Conservation (phyloP, 2,888 invertebrate genomes). For the Dryococelus australis region DNA sequence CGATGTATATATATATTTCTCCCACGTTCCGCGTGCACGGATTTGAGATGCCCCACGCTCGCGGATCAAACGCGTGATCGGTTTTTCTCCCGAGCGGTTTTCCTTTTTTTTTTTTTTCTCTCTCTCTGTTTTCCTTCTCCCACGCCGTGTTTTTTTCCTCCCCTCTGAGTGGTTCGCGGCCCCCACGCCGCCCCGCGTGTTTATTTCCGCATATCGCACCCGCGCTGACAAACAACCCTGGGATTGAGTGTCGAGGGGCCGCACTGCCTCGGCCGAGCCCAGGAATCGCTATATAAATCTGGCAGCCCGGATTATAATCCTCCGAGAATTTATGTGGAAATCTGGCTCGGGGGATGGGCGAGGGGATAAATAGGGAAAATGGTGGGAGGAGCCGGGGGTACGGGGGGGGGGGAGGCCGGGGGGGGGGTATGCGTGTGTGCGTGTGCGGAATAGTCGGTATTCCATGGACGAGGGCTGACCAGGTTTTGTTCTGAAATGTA, state of each 20-base stretch:
- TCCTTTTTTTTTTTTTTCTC: neutral
- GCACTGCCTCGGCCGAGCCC: neutral
- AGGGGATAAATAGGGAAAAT: neutral
- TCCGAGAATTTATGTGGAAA: neutral
- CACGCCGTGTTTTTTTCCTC: neutral
- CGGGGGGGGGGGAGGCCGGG: neutral
- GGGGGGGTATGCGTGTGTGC: neutral
- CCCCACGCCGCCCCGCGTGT: neutral
- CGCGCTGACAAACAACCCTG: neutral
- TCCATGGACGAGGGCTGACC: neutral
- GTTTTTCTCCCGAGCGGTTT: neutral
- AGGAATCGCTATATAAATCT: conserved; percentile 3
- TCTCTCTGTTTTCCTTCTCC: neutral
- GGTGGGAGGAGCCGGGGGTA: neutral
- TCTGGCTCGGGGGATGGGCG: neutral
- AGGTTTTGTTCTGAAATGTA: conserved; percentile 16
- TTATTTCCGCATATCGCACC: neutral
- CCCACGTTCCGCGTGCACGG: neutral
- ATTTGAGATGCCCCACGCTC: neutral
- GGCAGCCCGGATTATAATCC: conserved; percentile 2
- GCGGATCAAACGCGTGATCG: neutral
- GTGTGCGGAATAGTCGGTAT: neutral
- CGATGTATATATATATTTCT: neutral
- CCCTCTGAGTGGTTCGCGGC: neutral
- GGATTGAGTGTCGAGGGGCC: neutral